Evolutionary conservation across 2,113 vertebrate genomes (phyloP).

Genomic region (Marmota monax): DNA sequence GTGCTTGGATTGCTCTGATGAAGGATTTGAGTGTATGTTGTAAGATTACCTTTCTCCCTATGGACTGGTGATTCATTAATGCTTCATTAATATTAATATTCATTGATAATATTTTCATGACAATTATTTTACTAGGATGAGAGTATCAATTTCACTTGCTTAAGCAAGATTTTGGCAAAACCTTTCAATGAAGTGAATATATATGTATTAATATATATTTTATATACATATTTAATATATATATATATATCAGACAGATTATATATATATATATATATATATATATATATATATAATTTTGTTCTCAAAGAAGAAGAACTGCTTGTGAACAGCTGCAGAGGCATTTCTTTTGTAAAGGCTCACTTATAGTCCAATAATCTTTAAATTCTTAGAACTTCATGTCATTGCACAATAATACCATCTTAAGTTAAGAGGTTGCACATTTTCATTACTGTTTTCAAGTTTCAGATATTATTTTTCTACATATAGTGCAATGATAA

Average conservation of each 20-base stretch:
- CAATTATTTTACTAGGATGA: not conserved
- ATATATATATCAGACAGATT: no score
- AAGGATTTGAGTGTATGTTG: not conserved
- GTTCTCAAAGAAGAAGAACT: not conserved
- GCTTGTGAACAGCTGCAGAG: not conserved
- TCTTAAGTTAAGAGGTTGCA: not conserved
- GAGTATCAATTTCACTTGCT: not conserved
- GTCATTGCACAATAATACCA: not conserved
- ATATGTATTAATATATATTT: no score
- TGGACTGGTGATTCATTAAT: not conserved
- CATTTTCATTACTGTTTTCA: constrained; percentile 9
- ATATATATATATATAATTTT: not conserved
- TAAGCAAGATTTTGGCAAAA: not conserved
- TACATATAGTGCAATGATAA: not conserved
- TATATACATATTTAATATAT: no score
- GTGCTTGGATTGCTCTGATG: not conserved
- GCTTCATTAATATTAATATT: constrained; percentile 44
- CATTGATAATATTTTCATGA: constrained; percentile 42
- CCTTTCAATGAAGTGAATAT: not conserved
- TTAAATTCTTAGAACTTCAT: not conserved
- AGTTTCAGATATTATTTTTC: not conserved
- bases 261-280: no score
- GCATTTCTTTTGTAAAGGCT: not conserved
- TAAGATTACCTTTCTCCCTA: not conserved
- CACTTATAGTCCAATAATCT: not conserved